A percentile compares a stretch with the other conserved stretches of the same genome.
phyloP scores from a whole-genome alignment of 2,113 vertebrate genomes.

The Microcebus jonahi region DNA sequence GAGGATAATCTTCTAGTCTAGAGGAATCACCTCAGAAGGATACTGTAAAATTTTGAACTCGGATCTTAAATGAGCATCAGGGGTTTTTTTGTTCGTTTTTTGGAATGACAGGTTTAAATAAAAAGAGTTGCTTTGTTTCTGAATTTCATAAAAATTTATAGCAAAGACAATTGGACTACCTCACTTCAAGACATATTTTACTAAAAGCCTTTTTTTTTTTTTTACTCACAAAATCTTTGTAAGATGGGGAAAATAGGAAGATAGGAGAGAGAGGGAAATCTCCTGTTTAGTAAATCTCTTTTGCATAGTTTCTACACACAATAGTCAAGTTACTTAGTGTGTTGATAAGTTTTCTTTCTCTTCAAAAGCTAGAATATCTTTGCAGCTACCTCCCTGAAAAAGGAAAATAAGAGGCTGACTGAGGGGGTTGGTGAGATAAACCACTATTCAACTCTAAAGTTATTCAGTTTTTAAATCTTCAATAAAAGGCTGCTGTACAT shows the following conservation, averaged over 20 bases:
- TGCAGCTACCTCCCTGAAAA: background rate
- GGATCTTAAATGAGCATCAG: background rate
- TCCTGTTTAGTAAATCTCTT: background rate
- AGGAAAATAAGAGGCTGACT: background rate
- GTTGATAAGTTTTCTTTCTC: background rate
- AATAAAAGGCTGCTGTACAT: background rate
- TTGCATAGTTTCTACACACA: background rate
- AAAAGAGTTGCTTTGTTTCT: slow-evolving; percentile 29
- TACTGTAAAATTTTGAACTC: background rate
- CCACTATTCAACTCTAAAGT: background rate
- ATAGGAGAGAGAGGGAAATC: background rate
- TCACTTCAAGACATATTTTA: background rate
- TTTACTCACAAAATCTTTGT: background rate
- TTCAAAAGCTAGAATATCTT: background rate
- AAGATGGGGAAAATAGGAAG: background rate
- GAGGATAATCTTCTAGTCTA: background rate
- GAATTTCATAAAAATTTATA: background rate
- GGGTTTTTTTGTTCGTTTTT: background rate
- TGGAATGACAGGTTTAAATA: background rate
- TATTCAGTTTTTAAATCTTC: background rate
- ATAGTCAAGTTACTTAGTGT: background rate
- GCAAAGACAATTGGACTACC: background rate
- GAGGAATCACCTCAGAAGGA: background rate
- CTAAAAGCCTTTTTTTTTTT: background rate
- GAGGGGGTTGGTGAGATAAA: slow-evolving; percentile 14